Evolutionary conservation across 2,888 invertebrate species (phyloP), one percentile per base, ranked within the genome.

Genomic region (Leucozona laternaria): DNA sequence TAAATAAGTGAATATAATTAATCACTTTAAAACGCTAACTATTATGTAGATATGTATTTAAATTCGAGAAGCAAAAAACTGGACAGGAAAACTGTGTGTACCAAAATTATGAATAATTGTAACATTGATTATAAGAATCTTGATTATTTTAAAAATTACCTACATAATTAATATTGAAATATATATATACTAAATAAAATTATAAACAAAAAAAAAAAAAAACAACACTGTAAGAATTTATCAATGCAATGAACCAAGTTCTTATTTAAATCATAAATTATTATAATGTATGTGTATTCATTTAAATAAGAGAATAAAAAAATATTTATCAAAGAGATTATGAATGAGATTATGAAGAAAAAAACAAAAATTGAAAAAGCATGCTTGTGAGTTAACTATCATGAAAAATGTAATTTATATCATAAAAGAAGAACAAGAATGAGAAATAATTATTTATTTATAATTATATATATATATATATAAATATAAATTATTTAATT

Each of bases 201-300:
- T 68, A 79, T 45, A 60, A 78, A 79, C 40, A 50, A 48, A 68
- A 48, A 25, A 17, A 37, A 37, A 55, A 68, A 34, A 50, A 15
- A 50, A 11, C n/a, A 43, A 34, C 20, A 57, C 15, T 76, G 40
- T 79, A 62, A 45, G 66, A 72, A 55, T 83, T 82, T 79, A 75
- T 55, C 58, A 79, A 58, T 79, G 85, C 58, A 79, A 58, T 79
- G 85, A 85, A 81, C 81, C 68, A 85, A 85, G 85, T 85, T 81
- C 85, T 85, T 53, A 85, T 73, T 50, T 60, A 20, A 75, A 64
- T 55, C 71, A 71, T 66, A 60, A 66, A 57, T 53, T 53, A 40
- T 13, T 60, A 70, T 75, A 34, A 53, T 66, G 71, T 72, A 43
- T 66, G 55, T 80, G 71, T 64, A 80, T 64, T 48, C 72, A 66